phyloP scores from a whole-genome alignment of 2,888 invertebrate species.

The Anarsia innoxiella region DNA sequence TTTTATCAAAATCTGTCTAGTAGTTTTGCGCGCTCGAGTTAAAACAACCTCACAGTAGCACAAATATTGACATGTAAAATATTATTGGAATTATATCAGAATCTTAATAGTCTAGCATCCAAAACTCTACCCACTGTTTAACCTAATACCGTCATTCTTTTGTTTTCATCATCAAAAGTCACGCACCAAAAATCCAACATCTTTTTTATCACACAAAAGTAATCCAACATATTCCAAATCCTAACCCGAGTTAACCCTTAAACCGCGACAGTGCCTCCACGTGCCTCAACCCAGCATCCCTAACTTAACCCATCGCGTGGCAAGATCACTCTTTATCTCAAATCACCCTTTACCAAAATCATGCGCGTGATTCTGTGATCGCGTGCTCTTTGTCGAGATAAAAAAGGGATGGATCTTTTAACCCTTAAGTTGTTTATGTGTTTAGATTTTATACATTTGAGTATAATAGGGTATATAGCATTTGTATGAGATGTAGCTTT shows the following conservation, averaged over 20 bases:
- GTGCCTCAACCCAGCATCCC: constrained; percentile 59
- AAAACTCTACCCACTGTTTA: no score
- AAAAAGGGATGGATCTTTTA: constrained; percentile 12
- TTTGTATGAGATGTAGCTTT: no score
- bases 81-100: no score
- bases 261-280: neutral
- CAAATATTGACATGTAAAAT: no score
- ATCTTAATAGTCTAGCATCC: no score
- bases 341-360: constrained; percentile 57
- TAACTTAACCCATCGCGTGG: constrained; percentile 65
- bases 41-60: no score
- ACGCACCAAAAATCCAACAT: no score
- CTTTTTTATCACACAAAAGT: no score
- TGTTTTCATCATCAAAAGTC: no score
- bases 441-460: neutral
- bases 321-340: constrained; percentile 58
- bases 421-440: constrained; percentile 22
- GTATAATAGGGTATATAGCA: neutral
- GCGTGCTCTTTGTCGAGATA: constrained; percentile 61
- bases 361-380: constrained; percentile 69
- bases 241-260: neutral
- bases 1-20: no score
- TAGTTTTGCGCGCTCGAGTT: no score
- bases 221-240: neutral
- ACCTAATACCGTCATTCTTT: no score